Evolutionary conservation across 2,888 invertebrate species (phyloP), one percentile per base, ranked within the genome.

Genomic region (Meghimatium bilineatum): DNA sequence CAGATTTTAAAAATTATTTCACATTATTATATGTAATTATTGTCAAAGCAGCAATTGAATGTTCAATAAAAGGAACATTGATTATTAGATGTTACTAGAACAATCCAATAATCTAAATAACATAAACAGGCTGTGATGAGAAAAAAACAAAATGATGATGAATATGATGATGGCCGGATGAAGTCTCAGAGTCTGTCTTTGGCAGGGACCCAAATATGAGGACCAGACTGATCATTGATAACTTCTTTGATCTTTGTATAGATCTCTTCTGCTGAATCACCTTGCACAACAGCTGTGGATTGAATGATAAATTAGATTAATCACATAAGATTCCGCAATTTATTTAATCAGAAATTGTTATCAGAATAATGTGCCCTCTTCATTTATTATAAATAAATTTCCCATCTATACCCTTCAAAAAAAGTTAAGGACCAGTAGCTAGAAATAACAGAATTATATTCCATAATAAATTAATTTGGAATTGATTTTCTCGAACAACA

Each of bases 181-280:
- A n/a, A 60, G 79, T 74, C 85, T 91, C 90, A 92, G 82, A 93
- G 90, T 85, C 92, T 91, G 82, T 99, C 98, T 93, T 98, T 97
- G 88, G 97, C 96, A 90, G 98, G 97, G 92, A 99, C 97, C 99
- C 99, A 99, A 94, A 99, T 98, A 92, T 95, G 96, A 93, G 98
- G 97, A 88, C 98, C 98, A 90, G 98, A 97, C 95, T 99, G 98
- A 92, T 97, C 97, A 91, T 96, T 95, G 93, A 99, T 98, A 91
- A 98, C 97, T 93, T 97, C 96, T 94, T 99, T 98, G 90, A 98
- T 97, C 94, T 97, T 97, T 90, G 96, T 95, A 95, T 99, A 98
- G 92, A 99, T 97, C 94, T 99, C 99, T 94, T 98, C 98, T 66
- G 98, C 97, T 82, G 99, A 98, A 94, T 99, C 98, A 87, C 98